Base-by-base conservation (phyloP, 2,888 invertebrate species). In the Eucera pruinosa region DNA sequence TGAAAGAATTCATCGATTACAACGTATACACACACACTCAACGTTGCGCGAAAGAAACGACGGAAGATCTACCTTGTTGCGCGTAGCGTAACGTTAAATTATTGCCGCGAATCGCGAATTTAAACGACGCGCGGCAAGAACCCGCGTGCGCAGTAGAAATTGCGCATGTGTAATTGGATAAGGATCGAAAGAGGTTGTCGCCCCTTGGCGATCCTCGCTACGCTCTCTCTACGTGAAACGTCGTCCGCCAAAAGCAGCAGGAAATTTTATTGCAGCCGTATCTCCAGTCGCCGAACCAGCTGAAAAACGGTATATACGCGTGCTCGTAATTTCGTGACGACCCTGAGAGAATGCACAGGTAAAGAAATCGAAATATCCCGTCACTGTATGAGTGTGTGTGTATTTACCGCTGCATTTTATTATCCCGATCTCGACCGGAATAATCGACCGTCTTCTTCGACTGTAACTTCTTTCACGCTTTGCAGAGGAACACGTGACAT, bases 81-180 rank as follows among this genome's bases (percentile, higher is more conserved):
- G 11, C 6, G 23, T 48, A 3, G 62, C 11, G 45, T 33, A 61
- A 62, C 57, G 73, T 82, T 82, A 79, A 81, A 74, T 74, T 7
- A 81, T 81, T 39, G 45, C 70, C 52, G 25, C 43, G 55, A 52
- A 45, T 57, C 55, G 57, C 52, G 74, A 67, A 83, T 83, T 83
- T 74, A 83, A 81, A 78, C 57, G 80, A 67, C 76, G 50, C 76
- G 50, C 70, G 65, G 48, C 13, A 41, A 60, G 62, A 61, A 67
- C 74, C 66, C 57, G 47, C 58, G 30, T 48, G 57, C 73, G 54
- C 47, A 25, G 41, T 71, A 45, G 58, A 69, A 81, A 68, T 79
- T 76, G 77, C 78, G 81, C 72, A 66, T 70, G 64, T 69, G 76
- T 83, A 83, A 83, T 83, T 82, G 83, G 83, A 83, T 83, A 83